Evolutionary conservation across 2,113 vertebrate species (phyloP), one percentile per base, ranked within the genome.

Genomic region (Pristiophorus japonicus): DNA sequence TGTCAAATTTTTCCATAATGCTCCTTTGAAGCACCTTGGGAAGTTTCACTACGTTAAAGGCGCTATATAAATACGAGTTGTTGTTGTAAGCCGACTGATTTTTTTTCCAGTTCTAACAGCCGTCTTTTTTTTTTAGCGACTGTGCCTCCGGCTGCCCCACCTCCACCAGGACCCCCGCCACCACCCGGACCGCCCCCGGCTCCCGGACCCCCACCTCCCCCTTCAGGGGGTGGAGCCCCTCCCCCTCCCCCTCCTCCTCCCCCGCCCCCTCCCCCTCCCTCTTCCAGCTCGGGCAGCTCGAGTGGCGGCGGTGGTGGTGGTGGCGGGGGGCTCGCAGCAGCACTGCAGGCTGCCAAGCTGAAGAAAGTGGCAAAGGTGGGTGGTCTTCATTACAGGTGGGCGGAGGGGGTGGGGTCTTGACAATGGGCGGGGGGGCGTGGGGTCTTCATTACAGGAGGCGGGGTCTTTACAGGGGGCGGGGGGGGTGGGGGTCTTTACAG

Each of bases 261-360:
- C 0, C 97, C 98, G 0, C 97, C 97, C 0, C 96, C 97, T 6
- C 97, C 97, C 0, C 97, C 96, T 0, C 87, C 96, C 6, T 96
- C 97, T n/a, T 97, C 96, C 16, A 97, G 96, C 0, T 96, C 96
- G 3, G 96, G 62, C 5, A 96, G 96, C 0, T n/a, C n/a, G n/a
- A n/a, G n/a, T n/a, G n/a, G n/a, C n/a, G n/a, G n/a, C n/a, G n/a
- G n/a, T n/a, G n/a, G n/a, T n/a, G 96, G 96, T 16, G 0, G 30
- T 0, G 96, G 75, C 0, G 96, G 96, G 0, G 98, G 98, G 16
- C 97, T 99, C 95, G 98, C 98, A 0, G 98, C 98, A 22, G 98
- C 98, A 38, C 96, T 99, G 1, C 98, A 98, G 0, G 98, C 97
- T 66, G 98, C 98, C 30, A 99, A 98, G 97, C 98, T 99, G 67